phyloP scores from a whole-genome alignment of 2,797 vertebrate species.

The Thaleichthys pacificus region DNA sequence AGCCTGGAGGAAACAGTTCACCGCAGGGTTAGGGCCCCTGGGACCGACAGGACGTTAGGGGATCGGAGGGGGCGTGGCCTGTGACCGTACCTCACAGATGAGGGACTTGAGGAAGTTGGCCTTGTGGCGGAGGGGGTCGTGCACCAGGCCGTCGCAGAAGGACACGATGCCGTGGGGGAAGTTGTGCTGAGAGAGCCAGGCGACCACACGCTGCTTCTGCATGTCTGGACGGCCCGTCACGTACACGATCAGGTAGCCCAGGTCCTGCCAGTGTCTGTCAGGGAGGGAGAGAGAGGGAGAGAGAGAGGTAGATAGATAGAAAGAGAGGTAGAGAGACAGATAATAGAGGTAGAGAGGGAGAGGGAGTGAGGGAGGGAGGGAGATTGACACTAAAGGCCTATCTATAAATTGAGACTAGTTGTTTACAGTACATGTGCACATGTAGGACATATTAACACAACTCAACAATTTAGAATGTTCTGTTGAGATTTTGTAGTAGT shows the following conservation, averaged over 20 bases:
- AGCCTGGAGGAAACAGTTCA: conserved; percentile 70
- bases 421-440: too few relatives aligned
- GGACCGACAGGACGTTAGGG: background rate
- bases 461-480: background rate
- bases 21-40: background rate
- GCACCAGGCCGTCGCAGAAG: conserved; percentile 95
- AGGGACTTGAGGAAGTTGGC: conserved; percentile 94
- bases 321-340: too few relatives aligned
- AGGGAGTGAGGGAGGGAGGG: too few relatives aligned
- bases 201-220: conserved; percentile 99
- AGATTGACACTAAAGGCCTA: too few relatives aligned
- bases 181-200: conserved; percentile 98
- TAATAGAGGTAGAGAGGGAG: too few relatives aligned
- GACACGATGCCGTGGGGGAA: conserved; percentile 96
- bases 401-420: too few relatives aligned
- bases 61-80: too few relatives aligned
- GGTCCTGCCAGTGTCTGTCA: conserved; percentile 94
- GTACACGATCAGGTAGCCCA: conserved; percentile 97
- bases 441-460: background rate
- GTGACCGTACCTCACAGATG: conserved; percentile 81
- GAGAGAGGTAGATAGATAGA: too few relatives aligned
- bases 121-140: conserved; percentile 95
- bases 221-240: conserved; percentile 97
- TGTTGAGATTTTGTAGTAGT: background rate
- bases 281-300: background rate